Conservation (phyloP, 2,888 invertebrate genomes). For the Stictocephala bisonia region DNA sequence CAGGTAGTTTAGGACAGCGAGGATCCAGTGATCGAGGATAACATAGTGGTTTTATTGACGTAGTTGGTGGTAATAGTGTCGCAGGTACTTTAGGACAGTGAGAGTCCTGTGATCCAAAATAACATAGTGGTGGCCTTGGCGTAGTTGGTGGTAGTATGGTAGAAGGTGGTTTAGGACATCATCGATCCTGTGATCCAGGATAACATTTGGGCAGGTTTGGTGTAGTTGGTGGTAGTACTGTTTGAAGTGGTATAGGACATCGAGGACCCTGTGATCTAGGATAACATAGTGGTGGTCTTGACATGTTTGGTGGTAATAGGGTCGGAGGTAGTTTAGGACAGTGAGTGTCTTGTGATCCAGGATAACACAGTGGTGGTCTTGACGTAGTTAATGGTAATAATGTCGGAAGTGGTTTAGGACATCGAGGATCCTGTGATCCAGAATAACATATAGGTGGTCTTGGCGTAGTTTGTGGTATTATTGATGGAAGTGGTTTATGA, state of each 20-base stretch:
- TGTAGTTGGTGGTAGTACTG: constrained; percentile 48
- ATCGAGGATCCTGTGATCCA: constrained; percentile 62
- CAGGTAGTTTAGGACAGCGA: constrained; percentile 51
- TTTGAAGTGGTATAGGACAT: constrained; percentile 52
- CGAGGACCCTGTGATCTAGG: constrained; percentile 54
- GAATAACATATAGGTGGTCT: constrained; percentile 59
- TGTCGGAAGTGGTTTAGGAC: constrained; percentile 57
- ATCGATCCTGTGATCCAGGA: constrained; percentile 58
- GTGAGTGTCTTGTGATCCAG: constrained; percentile 63
- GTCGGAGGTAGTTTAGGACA: constrained; percentile 63
- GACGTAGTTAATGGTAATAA: constrained; percentile 51
- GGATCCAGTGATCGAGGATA: constrained; percentile 60
- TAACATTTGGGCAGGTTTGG: constrained; percentile 52
- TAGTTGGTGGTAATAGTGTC: constrained; percentile 61
- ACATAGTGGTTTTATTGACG: constrained; percentile 61
- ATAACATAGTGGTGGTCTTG: constrained; percentile 54
- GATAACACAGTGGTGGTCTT: constrained; percentile 64
- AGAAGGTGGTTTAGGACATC: constrained; percentile 60
- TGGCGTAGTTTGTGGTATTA: constrained; percentile 58
- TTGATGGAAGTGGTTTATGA: too few relatives aligned
- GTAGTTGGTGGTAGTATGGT: constrained; percentile 52
- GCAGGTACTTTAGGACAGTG: constrained; percentile 62
- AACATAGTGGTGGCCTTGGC: constrained; percentile 61
- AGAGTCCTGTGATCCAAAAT: constrained; percentile 64
- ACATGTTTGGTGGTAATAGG: constrained; percentile 60